Evolutionary conservation across 2,888 invertebrate species (phyloP), one percentile per base, ranked within the genome.

Genomic region (Calephelis perditalis): DNA sequence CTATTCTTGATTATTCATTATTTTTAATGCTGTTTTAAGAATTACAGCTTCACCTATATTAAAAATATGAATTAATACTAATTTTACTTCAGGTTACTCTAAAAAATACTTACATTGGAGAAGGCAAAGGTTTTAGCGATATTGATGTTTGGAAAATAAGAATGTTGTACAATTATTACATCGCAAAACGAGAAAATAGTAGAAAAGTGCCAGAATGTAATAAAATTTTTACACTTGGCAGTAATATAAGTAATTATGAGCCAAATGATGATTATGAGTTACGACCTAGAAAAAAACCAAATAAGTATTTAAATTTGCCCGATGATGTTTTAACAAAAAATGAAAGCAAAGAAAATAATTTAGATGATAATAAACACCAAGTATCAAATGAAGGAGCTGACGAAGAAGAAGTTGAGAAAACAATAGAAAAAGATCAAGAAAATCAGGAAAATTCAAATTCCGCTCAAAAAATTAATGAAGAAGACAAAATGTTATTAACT

Each of bases 101-200:
- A 12, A 57, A 5, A 15, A 26, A 44, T 57, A 44, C 7, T 40
- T 26, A 26, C 5, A n/a, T 57, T n/a, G 62, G 65, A 49, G 65
- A 66, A 62, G 58, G 57, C 7, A 67, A 68, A 6, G 68, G 65
- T 0, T 73, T 81, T 4, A 77, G 76, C 57, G 54, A 61, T 10
- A 65, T 10, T 6, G 86, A 86, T 59, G 67, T 83, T 37, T 62
- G 66, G 55, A 86, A 86, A 75, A 73, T 86, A 62, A 71, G 71
- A 67, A 78, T 80, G 77, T 67, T 86, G 0, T 86, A 86, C 59
- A 79, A 78, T 56, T 77, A 69, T 15, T 77, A 81, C 8, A 68
- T 71, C 3, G 73, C 65, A 59, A 74, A 75, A 49, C 70, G 68
- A 49, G 37, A 43, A 35, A 60, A 59, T 45, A 59, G 60, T 11